Evolutionary conservation across 2,113 vertebrate species (phyloP).

Genomic region (Micromys minutus): DNA sequence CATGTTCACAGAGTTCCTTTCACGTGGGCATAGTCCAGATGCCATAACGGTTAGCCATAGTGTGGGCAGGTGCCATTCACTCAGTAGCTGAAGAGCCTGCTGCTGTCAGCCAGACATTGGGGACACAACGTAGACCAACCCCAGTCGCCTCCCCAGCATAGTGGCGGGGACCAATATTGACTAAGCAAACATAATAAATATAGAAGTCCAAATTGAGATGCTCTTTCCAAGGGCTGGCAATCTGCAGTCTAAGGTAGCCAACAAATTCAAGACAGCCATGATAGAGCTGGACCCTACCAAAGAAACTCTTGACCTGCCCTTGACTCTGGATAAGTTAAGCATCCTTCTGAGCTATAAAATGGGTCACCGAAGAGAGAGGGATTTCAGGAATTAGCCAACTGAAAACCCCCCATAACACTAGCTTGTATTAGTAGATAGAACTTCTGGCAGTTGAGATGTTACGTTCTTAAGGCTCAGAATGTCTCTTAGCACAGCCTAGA

Average conservation of each 20-base stretch:
- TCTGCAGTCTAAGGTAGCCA: fast-evolving
- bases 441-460: neutral
- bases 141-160: neutral
- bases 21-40: neutral
- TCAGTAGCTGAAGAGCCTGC: neutral
- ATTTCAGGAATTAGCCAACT: neutral
- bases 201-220: neutral
- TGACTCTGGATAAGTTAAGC: neutral
- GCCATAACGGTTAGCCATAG: neutral
- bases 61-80: neutral
- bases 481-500: neutral
- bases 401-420: neutral
- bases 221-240: neutral
- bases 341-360: slow-evolving; percentile 5
- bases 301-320: neutral
- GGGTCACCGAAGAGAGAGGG: neutral
- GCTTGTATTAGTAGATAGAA: fast-evolving
- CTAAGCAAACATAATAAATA: neutral
- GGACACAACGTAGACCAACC: neutral
- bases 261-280: neutral
- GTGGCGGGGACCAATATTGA: neutral
- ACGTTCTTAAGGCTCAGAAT: neutral
- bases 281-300: neutral
- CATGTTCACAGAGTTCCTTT: neutral
- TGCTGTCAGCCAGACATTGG: neutral